A percentile compares a stretch with the other conserved stretches of the same genome.
Evolutionary conservation across 2,113 vertebrate species (phyloP).

Genomic region (Periophthalmodon schlosseri): DNA sequence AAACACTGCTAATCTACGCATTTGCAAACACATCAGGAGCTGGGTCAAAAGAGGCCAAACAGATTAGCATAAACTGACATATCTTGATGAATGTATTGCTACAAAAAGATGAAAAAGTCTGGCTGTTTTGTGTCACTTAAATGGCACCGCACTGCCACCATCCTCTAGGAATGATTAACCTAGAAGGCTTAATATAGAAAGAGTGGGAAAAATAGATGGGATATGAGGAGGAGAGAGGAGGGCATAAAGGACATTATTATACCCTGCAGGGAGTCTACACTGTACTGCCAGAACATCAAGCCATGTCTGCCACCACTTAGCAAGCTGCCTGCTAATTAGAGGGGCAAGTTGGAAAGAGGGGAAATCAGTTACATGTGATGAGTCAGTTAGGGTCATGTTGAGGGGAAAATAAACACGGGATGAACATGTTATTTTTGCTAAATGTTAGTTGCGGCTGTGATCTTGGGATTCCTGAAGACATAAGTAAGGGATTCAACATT

Average conservation of each 20-base stretch:
- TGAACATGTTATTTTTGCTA: not conserved
- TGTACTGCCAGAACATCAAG: slow-evolving; percentile 69
- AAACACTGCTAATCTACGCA: no score
- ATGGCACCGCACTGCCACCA: slow-evolving; percentile 47
- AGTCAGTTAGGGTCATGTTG: slow-evolving; percentile 13
- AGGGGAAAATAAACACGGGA: slow-evolving; percentile 15
- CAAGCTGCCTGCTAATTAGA: slow-evolving; percentile 77
- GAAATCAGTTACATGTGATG: slow-evolving; percentile 14
- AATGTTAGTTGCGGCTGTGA: not conserved
- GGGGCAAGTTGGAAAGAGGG: slow-evolving; percentile 62
- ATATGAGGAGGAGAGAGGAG: slow-evolving; percentile 41
- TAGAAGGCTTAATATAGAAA: slow-evolving; percentile 78
- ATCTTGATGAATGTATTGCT: slow-evolving; percentile 41
- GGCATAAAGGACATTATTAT: slow-evolving; percentile 57
- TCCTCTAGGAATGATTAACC: slow-evolving; percentile 80
- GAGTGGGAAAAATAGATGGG: slow-evolving; percentile 48
- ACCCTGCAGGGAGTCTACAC: slow-evolving; percentile 62
- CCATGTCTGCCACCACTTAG: slow-evolving; percentile 63
- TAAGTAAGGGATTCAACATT: no score
- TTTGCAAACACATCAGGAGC: slow-evolving; percentile 39
- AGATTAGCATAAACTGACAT: slow-evolving; percentile 26
- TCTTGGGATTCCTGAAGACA: no score
- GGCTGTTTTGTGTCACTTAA: slow-evolving; percentile 63
- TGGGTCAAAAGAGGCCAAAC: slow-evolving; percentile 46
- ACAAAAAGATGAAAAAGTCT: slow-evolving; percentile 43